These are phyloP conservation scores for Nymphalis c-album DNA, from an alignment of 2,888 invertebrate genomes.

Conservation along the genomic window DNA sequence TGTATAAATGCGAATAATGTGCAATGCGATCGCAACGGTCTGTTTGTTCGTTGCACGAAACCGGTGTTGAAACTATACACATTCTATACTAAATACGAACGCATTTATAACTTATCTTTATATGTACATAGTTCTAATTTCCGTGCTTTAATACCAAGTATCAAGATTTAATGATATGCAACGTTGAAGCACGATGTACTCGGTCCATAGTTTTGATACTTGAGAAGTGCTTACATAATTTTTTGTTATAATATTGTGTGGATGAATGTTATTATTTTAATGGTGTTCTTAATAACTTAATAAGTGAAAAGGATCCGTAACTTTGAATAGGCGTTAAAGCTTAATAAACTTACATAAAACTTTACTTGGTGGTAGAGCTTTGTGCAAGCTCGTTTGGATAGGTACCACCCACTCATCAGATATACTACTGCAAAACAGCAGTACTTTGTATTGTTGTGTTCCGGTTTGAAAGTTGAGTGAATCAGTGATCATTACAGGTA, in stretches of 20 bases:
- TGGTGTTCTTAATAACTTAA: background rate
- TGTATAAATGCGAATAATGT: background rate
- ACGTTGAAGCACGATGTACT: slow-evolving; percentile 1
- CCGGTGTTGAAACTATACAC: slow-evolving; percentile 31
- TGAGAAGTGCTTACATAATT: background rate
- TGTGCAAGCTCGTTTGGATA: too few relatives aligned
- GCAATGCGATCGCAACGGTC: slow-evolving; percentile 37
- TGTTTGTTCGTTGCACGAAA: slow-evolving; percentile 33
- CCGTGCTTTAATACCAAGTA: background rate
- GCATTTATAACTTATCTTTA: slow-evolving; percentile 13
- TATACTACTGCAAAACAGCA: too few relatives aligned
- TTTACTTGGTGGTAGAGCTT: too few relatives aligned
- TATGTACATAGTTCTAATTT: slow-evolving; percentile 4
- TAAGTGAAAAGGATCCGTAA: background rate
- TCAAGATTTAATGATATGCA: background rate
- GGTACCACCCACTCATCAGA: too few relatives aligned
- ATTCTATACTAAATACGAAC: slow-evolving; percentile 21
- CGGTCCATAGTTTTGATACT: slow-evolving; percentile 1
- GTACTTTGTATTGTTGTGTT: too few relatives aligned
- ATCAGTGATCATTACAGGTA: too few relatives aligned
- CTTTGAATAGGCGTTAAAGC: too few relatives aligned
- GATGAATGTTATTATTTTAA: background rate
- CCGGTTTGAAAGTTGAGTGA: too few relatives aligned
- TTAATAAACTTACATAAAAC: too few relatives aligned
- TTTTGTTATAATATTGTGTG: too few relatives aligned